Percentiles rank a stretch among this genome's conserved stretches.
Conservation (phyloP, 2,888 invertebrate species). For the Caenorhabditis sp. region DNA sequence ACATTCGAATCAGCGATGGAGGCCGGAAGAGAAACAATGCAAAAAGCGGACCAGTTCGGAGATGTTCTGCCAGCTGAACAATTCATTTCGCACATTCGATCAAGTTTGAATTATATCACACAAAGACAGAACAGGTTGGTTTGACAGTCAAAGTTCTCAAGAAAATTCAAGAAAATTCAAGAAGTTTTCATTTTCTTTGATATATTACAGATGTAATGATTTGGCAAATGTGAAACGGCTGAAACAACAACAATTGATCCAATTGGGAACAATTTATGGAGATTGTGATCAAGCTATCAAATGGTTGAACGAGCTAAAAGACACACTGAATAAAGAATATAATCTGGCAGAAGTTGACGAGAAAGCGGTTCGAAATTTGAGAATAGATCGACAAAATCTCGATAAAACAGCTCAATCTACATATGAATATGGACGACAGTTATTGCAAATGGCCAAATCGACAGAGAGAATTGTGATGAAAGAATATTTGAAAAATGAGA, state of each 20-base stretch:
- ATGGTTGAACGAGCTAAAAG: conserved; percentile 82
- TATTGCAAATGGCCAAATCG: conserved; percentile 79
- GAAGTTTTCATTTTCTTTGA: too few relatives aligned
- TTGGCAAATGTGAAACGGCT: conserved; percentile 81
- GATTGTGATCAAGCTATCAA: conserved; percentile 80
- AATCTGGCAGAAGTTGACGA: conserved; percentile 46
- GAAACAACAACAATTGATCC: conserved; percentile 81
- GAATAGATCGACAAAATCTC: conserved; percentile 80
- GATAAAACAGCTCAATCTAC: conserved; percentile 85
- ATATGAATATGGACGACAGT: conserved; percentile 83
- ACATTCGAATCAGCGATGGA: conserved; percentile 28
- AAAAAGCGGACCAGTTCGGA: conserved; percentile 20
- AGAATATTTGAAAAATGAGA: conserved; percentile 20
- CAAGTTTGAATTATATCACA: conserved; percentile 21
- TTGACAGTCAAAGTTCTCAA: not conserved
- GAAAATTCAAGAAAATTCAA: too few relatives aligned
- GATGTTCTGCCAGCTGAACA: conserved; percentile 33
- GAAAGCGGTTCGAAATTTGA: conserved; percentile 80
- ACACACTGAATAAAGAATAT: conserved; percentile 76
- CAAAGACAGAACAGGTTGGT: conserved; percentile 25
- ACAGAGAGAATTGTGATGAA: conserved; percentile 23
- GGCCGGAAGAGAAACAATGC: conserved; percentile 24
- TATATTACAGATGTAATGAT: conserved; percentile 75
- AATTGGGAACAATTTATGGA: conserved; percentile 81
- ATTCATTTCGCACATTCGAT: conserved; percentile 24